Conservation (phyloP, 2,888 invertebrate species). For the Lasioglossum malachurum region DNA sequence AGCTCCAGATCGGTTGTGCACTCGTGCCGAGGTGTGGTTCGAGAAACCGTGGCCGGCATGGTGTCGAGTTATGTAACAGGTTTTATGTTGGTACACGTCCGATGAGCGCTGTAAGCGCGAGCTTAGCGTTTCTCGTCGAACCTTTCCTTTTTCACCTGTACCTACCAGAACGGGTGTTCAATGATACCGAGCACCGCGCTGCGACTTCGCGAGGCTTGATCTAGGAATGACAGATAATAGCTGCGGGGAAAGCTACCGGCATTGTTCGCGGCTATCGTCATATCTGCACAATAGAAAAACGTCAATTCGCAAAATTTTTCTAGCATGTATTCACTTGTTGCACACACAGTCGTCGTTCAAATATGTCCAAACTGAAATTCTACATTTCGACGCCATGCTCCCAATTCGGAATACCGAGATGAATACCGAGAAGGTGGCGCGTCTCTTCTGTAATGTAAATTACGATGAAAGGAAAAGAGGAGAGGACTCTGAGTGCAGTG, state of each 20-base stretch:
- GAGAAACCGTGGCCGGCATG: slow-evolving; percentile 26
- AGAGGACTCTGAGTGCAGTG: no score
- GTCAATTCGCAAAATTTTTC: no score
- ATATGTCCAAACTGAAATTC: no score
- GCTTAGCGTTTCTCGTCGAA: slow-evolving; percentile 20
- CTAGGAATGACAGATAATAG: slow-evolving; percentile 43
- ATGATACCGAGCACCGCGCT: background rate
- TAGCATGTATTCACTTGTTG: no score
- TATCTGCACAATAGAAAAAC: no score
- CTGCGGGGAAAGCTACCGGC: slow-evolving; percentile 3
- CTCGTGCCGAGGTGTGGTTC: slow-evolving; percentile 55
- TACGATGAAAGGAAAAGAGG: no score
- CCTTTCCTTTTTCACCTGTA: slow-evolving; percentile 31
- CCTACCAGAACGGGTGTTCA: background rate
- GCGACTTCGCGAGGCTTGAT: slow-evolving; percentile 37
- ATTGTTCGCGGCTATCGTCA: slow-evolving; percentile 1
- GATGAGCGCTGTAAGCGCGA: slow-evolving; percentile 35
- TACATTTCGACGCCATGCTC: no score
- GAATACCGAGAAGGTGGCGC: no score
- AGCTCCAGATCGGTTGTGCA: slow-evolving; percentile 24
- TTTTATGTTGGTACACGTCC: slow-evolving; percentile 35
- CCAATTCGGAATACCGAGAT: no score
- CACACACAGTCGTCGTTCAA: no score
- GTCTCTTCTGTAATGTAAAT: no score
- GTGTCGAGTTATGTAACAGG: slow-evolving; percentile 51